A percentile compares a stretch with the other conserved stretches of the same genome.
phyloP scores from a whole-genome alignment of 2,113 vertebrate species.

The Pandion haliaetus region DNA sequence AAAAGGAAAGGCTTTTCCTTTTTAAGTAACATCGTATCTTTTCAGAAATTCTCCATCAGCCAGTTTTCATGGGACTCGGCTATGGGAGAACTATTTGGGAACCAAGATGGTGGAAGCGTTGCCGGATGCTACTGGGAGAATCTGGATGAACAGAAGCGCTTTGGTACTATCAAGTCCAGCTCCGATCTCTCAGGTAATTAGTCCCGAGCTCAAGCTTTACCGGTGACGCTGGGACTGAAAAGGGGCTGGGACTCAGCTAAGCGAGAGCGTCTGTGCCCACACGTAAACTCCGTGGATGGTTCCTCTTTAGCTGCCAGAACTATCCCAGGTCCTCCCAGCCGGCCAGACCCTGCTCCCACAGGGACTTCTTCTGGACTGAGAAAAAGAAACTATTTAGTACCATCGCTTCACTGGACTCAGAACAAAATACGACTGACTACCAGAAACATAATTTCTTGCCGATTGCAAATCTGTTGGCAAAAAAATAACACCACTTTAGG shows the following conservation, averaged over 20 bases:
- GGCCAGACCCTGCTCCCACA: neutral
- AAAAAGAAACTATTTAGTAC: neutral
- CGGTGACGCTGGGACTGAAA: neutral
- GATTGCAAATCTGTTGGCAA: neutral
- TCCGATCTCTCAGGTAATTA: neutral
- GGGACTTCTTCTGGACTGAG: neutral
- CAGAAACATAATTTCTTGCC: neutral
- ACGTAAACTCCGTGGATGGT: neutral
- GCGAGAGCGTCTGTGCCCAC: neutral
- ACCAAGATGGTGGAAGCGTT: accelerated
- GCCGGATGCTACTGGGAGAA: neutral
- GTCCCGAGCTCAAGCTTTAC: neutral
- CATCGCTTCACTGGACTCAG: neutral
- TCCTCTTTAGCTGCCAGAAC: neutral
- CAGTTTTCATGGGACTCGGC: accelerated
- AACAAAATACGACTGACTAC: neutral
- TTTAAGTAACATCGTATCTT: accelerated
- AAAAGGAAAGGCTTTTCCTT: neutral
- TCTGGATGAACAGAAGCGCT: neutral
- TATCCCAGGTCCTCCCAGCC: neutral
- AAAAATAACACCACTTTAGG: neutral
- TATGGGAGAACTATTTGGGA: accelerated
- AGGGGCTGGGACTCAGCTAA: neutral
- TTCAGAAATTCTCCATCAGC: neutral
- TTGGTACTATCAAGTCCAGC: neutral